Base-by-base conservation (phyloP, 2,797 vertebrate genomes). In the Urocyon cinereoargenteus region DNA sequence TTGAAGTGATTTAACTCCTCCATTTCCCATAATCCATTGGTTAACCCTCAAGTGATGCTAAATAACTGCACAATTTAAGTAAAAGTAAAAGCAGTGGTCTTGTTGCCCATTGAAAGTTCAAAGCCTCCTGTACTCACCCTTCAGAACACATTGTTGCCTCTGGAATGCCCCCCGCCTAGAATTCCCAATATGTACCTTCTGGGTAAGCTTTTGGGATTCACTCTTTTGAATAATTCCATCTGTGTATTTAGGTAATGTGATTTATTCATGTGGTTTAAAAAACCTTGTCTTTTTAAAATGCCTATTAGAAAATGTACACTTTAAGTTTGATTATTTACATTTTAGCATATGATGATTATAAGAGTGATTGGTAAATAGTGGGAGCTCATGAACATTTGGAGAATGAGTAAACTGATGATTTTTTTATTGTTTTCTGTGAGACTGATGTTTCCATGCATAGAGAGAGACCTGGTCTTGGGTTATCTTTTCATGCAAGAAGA, bases 251-350 rank as follows among this genome's bases (percentile, higher is more conserved):
- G 24, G 61, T 86, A 12, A 0, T 91, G 36, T 75, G 53, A 70
- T 84, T 97, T 97, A 95, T 97, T 95, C 72, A 77, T 85, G 28
- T 94, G 81, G 16, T 73, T 97, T 95, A 72, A 96, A 96, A 81
- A 75, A 28, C 15, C 4, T 28, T 75, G 73, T 28, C 45, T 49
- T 88, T 93, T 86, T 18, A 96, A 84, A 93, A 94, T 91, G 49
- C 49, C 34, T 26, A n/a, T 83, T 83, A 49, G 70, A 64, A 91
- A 89, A 91, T 24, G 31, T 88, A 91, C 4, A 92, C 45, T 95
- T 93, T 94, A 95, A 92, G 70, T 34, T 28, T 22, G 26, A 70
- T 77, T 77, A 51, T 34, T n/a, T 78, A 93, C 92, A 87, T 92
- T 95, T 96, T 26, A 97, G n/a, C 40, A 64, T 79, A 36, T 84